Percentiles rank a stretch among this genome's conserved stretches.
Conservation (phyloP, 2,113 vertebrate species). For the Echinops telfairi region DNA sequence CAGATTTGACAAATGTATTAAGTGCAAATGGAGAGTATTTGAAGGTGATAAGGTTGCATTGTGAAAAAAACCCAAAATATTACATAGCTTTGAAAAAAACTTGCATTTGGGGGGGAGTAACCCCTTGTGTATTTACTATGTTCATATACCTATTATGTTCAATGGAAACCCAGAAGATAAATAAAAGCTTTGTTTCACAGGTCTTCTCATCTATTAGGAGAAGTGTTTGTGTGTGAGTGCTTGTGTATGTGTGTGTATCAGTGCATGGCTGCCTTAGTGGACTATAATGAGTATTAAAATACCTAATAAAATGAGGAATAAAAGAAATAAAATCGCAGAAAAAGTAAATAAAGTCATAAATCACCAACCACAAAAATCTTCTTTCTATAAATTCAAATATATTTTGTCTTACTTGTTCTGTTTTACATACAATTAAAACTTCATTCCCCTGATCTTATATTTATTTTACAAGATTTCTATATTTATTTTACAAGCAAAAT, state of each 20-base stretch:
- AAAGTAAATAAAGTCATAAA: neutral
- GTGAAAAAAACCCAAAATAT: no score
- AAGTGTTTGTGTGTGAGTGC: no score
- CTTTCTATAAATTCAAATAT: neutral
- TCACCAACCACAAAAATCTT: neutral
- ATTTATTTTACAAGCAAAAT: neutral
- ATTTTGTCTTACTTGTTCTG: neutral
- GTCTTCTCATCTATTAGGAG: neutral
- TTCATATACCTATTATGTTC: neutral
- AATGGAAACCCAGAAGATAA: neutral
- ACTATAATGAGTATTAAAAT: neutral
- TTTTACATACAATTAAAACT: neutral
- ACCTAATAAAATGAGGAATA: neutral
- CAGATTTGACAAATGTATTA: no score
- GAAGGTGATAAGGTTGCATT: no score
- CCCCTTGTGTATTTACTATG: no score
- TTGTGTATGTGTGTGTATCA: no score
- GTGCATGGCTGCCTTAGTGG: neutral
- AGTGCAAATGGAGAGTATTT: no score
- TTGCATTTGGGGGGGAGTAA: no score
- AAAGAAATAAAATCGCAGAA: neutral
- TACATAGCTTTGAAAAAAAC: no score
- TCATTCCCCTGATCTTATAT: no score
- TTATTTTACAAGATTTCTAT: no score
- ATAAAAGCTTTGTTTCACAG: neutral